Evolutionary conservation across 2,888 invertebrate genomes (phyloP), one percentile per base, ranked within the genome.

Genomic region (Dryomyza anilis): DNA sequence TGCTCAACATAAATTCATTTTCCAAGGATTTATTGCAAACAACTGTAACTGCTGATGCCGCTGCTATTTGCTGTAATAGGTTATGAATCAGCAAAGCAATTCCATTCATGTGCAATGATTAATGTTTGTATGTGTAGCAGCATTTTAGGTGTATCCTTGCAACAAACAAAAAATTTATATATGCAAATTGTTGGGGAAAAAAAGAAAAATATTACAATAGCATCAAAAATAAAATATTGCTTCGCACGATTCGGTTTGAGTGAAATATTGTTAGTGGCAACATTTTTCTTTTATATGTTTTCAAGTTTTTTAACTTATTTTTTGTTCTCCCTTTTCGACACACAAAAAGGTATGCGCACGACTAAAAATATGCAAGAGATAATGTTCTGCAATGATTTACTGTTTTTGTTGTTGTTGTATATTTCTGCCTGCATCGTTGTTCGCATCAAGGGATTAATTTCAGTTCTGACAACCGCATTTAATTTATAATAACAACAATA

Each of bases 71-170:
- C 39, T n/a, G 7, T 39, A 39, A 53, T 53, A 29, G 53, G 61
- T 61, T 61, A 61, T 61, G 53, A 61, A 43, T 61, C 61, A 61
- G 61, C 52, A 61, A 53, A 52, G 43, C 52, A 61, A 52, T 61
- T 61, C 61, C 61, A 53, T 27, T 61, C 61, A 53, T 52, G 61
- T 61, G 61, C 25, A 30, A 43, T 61, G 61, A 61, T 61, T 53
- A 61, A 61, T 61, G n/a, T n/a, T n/a, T n/a, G n/a, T n/a, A n/a
- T n/a, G 61, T 61, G 61, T 53, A 53, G 61, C 61, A 61, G 61
- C 61, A 53, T 61, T 61, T 61, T 52, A 19, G 61, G 61, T 53
- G 53, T 19, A 61, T n/a, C n/a, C n/a, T n/a, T n/a, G n/a, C n/a
- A n/a, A n/a, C n/a, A n/a, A n/a, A n/a, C n/a, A n/a, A n/a, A n/a